Evolutionary conservation across 1,140 invertebrate species (phyloP).

Genomic region (Megathymus violae): DNA sequence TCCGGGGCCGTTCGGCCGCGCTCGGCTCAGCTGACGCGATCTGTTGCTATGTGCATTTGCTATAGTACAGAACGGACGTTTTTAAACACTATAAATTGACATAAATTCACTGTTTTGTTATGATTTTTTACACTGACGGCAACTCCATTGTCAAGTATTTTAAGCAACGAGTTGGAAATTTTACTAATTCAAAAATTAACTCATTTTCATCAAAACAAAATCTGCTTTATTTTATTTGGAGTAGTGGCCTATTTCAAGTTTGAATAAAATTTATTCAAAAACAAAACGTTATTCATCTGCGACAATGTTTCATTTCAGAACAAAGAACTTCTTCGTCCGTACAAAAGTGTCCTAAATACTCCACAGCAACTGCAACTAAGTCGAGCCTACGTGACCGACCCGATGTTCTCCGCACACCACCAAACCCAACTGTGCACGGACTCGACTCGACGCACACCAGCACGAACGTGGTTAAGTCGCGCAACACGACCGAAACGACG

Average conservation of each 20-base stretch:
- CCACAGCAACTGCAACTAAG: slow-evolving; percentile 48
- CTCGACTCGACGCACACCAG: slow-evolving; percentile 59
- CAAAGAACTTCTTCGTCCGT: slow-evolving; percentile 44
- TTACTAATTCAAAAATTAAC: slow-evolving; percentile 16
- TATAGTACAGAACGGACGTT: slow-evolving; percentile 52
- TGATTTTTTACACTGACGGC: slow-evolving; percentile 17
- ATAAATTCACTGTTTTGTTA: slow-evolving; percentile 4
- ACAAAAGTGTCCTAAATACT: slow-evolving; percentile 57
- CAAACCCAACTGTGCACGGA: slow-evolving; percentile 45
- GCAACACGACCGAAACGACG: slow-evolving; percentile 38
- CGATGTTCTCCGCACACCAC: slow-evolving; percentile 63
- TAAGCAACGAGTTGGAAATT: slow-evolving; percentile 16
- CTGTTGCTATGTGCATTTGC: slow-evolving; percentile 77
- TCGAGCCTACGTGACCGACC: slow-evolving; percentile 78
- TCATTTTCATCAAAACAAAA: slow-evolving; percentile 9
- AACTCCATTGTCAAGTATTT: slow-evolving; percentile 12
- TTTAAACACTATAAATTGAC: slow-evolving; percentile 26
- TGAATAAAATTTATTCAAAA: neutral
- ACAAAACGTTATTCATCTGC: neutral
- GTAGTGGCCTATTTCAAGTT: neutral
- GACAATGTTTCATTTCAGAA: slow-evolving; percentile 19
- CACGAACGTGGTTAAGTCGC: slow-evolving; percentile 60
- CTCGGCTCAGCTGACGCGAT: slow-evolving; percentile 71
- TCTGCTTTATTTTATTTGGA: slow-evolving; percentile 2
- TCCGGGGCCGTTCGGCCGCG: slow-evolving; percentile 51